Percentiles rank a stretch among this genome's conserved stretches.
Conservation (phyloP, 2,113 vertebrate species). For the Pelvicachromis taeniatus region DNA sequence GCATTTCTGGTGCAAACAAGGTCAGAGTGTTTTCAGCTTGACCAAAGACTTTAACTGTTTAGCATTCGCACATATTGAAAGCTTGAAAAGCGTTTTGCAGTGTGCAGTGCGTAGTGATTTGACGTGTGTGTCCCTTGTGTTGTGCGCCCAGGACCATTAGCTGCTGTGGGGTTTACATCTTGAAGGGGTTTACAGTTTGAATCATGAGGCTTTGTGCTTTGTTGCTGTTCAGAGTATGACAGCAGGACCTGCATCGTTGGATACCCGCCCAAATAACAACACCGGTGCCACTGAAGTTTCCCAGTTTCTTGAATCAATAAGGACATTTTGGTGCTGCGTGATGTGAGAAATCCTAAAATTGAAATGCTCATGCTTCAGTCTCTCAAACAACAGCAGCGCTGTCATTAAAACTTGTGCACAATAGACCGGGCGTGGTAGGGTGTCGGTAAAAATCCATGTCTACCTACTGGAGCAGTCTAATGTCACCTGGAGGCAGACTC, state of each 20-base stretch:
- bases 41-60: neutral
- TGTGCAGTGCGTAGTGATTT: neutral
- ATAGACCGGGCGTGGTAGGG: rapidly evolving
- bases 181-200: neutral
- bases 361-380: neutral
- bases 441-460: rapidly evolving
- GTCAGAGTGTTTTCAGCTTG: neutral
- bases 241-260: rapidly evolving
- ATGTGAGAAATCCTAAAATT: neutral
- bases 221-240: neutral
- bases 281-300: neutral
- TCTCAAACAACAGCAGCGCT: neutral
- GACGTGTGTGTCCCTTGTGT: neutral
- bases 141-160: neutral
- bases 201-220: neutral
- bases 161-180: neutral
- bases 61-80: neutral
- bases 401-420: neutral
- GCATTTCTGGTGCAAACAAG: neutral
- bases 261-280: neutral
- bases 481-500: neutral
- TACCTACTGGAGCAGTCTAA: neutral
- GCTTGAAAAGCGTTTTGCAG: neutral
- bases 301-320: neutral
- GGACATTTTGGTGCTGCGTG: neutral